Conservation (phyloP, 2,113 vertebrate species). For the Ctenodactylus gundi region DNA sequence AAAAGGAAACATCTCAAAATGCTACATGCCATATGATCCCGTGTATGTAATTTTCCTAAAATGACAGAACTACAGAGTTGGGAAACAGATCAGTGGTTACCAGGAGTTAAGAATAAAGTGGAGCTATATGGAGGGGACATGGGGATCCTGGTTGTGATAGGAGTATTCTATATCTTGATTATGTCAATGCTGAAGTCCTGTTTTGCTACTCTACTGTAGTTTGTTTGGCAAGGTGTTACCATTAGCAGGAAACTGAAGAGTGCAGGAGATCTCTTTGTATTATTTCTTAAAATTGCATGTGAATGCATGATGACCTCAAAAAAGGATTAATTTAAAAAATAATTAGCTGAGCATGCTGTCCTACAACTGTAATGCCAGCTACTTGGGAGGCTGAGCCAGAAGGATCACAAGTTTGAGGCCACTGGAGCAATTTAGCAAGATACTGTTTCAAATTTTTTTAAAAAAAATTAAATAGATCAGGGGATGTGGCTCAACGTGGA, state of each 20-base stretch:
- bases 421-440: neutral
- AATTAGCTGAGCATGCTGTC: neutral
- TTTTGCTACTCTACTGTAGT: neutral
- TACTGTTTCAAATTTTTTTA: neutral
- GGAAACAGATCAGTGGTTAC: neutral
- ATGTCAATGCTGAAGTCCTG: neutral
- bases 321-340: neutral
- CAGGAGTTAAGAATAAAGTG: neutral
- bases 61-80: neutral
- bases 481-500: neutral
- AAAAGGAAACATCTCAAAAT: neutral
- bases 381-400: neutral
- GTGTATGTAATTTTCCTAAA: neutral
- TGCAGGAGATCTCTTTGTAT: neutral
- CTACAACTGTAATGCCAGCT: neutral
- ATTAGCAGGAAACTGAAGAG: neutral
- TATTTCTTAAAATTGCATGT: conserved; percentile 8
- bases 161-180: neutral
- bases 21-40: too few species aligned
- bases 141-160: too few species aligned
- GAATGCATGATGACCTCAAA: neutral
- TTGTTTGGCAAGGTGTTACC: neutral
- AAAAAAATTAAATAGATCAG: neutral
- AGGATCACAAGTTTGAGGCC: neutral
- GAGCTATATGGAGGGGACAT: neutral